Base-by-base conservation (phyloP, 2,113 vertebrate genomes). In the Elephas maximus region DNA sequence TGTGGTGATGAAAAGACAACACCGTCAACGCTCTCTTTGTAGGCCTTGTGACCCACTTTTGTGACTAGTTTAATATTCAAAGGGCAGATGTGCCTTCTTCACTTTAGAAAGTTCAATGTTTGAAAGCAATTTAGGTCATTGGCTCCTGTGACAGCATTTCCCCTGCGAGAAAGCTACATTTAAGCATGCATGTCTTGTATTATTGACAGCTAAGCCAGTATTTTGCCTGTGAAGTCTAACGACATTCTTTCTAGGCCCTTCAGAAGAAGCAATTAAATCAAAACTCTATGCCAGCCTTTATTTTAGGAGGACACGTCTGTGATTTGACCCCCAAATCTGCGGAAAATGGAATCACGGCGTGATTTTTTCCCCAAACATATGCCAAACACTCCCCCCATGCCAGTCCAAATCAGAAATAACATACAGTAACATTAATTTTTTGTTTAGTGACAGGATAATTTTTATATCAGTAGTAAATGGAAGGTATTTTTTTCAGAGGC, bases 111-210 rank as follows among this genome's bases (percentile, higher is more conserved):
- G 92, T 88, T 94, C 62, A 18, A 97, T 87, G 69, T 83, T 97
- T 89, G 44, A 97, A 97, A 85, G 93, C 88, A 97, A 97, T 98
- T 97, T 98, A 97, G 96, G 95, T 95, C 96, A 97, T 33, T 93
- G 90, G 90, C 69, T 95, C 69, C n/a, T 87, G 62, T 96, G 95
- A 97, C 95, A 97, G 94, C 44, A 81, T 88, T 95, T 97, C 79
- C 79, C 90, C 44, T 44, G 62, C 95, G 97, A 95, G 77, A 87
- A 98, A 95, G 53, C 74, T 69, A 53, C 90, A 93, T 97, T 93
- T 79, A 93, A 95, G 60, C 81, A 78, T 93, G 86, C 24, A 57
- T 74, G 74, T 97, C 78, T 96, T 98, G n/a, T 96, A 97, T 97
- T 95, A 97, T 94, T 97, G 95, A 98, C 92, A 97, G 84, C 15